These are phyloP conservation scores for Maconellicoccus hirsutus DNA, from an alignment of 1,140 invertebrate species.

Conservation along the genomic window DNA sequence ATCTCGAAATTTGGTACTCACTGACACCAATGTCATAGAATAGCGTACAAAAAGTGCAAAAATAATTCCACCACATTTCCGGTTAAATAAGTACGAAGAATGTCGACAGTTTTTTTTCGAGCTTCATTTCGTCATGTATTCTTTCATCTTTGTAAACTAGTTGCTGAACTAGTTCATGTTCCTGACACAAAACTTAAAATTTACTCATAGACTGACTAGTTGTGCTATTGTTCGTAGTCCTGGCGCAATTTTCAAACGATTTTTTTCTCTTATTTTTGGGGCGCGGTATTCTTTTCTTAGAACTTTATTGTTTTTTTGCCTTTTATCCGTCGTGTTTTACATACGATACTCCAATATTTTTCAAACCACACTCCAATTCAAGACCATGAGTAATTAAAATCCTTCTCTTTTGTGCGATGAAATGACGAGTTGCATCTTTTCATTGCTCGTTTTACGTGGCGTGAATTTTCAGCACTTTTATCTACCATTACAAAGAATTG, in stretches of 20 bases:
- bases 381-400: background rate
- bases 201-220: background rate
- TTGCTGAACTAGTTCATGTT: background rate
- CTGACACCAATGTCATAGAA: background rate
- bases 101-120: background rate
- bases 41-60: background rate
- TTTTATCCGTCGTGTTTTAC: background rate
- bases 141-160: background rate
- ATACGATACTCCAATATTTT: background rate
- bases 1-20: background rate
- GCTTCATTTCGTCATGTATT: background rate
- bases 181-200: background rate
- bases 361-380: background rate
- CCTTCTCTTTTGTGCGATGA: background rate
- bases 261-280: background rate
- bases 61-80: constrained; percentile 3
- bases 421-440: constrained; percentile 3
- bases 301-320: background rate
- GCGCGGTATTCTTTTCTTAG: background rate
- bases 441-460: background rate
- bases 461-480: background rate
- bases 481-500: background rate
- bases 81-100: background rate
- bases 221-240: background rate
- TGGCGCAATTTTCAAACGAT: constrained; percentile 7